These are phyloP conservation scores for Diadumene lineata DNA, from an alignment of 92 coral and sea anemone species.

Conservation along the genomic window DNA sequence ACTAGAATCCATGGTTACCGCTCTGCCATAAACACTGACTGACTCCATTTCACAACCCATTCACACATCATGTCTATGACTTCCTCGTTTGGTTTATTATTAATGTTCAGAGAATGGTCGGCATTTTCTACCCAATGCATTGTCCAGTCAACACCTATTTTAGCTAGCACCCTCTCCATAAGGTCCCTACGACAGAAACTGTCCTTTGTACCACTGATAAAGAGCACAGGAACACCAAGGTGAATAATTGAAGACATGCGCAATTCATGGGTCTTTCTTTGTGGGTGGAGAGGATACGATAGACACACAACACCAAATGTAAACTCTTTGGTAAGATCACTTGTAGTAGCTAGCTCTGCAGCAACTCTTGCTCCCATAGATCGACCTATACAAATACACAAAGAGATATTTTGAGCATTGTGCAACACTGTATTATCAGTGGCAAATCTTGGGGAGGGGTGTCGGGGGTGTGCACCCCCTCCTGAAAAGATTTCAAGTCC, in stretches of 20 bases:
- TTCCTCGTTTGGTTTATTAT: constrained; percentile 60
- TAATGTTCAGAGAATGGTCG: constrained; percentile 73
- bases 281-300: constrained; percentile 95
- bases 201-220: constrained; percentile 90
- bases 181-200: constrained; percentile 73
- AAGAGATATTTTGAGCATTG: too few species aligned
- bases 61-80: constrained; percentile 69
- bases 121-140: constrained; percentile 94
- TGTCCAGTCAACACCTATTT: constrained; percentile 83
- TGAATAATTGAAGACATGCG: constrained; percentile 81
- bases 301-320: constrained; percentile 89
- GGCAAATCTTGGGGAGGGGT: too few species aligned
- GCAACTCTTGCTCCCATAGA: constrained; percentile 99
- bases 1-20: constrained; percentile 36
- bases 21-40: constrained; percentile 98
- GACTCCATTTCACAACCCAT: constrained; percentile 89
- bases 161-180: constrained; percentile 78
- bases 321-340: constrained; percentile 76
- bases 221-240: constrained; percentile 81
- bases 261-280: constrained; percentile 70
- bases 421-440: too few species aligned
- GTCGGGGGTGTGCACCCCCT: too few species aligned
- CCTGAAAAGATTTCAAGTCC: too few species aligned
- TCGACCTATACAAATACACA: constrained; percentile 65
- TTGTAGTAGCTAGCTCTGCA: constrained; percentile 85